These are phyloP conservation scores for Momotus momota DNA, from an alignment of 2,797 vertebrate species.

Conservation along the genomic window DNA sequence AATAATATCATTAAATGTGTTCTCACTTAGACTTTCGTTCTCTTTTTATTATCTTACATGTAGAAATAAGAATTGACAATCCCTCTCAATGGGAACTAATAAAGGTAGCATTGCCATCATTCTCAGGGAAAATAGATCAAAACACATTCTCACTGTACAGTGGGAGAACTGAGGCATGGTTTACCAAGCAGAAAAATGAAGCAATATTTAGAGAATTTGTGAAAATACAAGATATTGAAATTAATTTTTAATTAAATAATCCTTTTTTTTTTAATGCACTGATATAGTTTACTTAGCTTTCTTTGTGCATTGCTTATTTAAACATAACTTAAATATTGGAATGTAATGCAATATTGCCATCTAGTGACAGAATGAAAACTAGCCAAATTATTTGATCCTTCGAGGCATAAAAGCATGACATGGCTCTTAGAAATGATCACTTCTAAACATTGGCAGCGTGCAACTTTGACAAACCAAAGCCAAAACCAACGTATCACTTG, in stretches of 20 bases:
- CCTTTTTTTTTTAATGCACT: neutral
- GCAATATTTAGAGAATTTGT: neutral
- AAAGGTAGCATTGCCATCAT: accelerated
- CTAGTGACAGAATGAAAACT: constrained; percentile 53
- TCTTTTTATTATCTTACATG: accelerated
- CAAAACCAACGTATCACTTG: neutral
- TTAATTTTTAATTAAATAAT: neutral
- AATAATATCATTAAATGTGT: neutral
- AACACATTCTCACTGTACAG: neutral
- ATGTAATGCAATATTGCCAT: constrained; percentile 62
- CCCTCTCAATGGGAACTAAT: neutral
- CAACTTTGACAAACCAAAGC: neutral
- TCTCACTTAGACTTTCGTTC: neutral
- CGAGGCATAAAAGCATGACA: neutral
- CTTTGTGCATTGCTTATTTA: neutral
- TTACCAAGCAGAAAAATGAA: neutral
- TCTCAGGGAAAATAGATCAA: neutral
- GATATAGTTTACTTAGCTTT: neutral
- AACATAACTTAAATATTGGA: neutral
- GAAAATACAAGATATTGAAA: neutral
- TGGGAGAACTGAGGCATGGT: neutral
- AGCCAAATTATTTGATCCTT: neutral
- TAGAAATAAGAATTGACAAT: neutral
- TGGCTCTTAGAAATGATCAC: neutral
- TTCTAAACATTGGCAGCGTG: neutral